Conservation (phyloP, 2,888 invertebrate species). For the Sylvicola cinctus region DNA sequence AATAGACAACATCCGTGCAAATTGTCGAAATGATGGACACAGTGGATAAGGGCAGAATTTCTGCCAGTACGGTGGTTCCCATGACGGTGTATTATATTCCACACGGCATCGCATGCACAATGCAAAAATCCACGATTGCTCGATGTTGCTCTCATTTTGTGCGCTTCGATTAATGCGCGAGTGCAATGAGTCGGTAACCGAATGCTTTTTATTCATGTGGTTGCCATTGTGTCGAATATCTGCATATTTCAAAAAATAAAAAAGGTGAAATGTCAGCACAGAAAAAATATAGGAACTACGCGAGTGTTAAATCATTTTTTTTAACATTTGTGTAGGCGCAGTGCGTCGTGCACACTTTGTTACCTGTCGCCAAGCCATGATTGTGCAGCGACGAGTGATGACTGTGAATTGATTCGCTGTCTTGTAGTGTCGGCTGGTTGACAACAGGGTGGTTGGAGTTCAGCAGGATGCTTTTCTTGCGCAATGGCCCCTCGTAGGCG, state of each 20-base stretch:
- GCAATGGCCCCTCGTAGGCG: slow-evolving; percentile 41
- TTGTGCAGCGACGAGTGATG: slow-evolving; percentile 15
- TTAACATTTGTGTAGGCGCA: neutral
- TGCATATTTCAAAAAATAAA: slow-evolving; percentile 14
- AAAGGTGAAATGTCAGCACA: slow-evolving; percentile 7
- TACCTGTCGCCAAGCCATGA: too few relatives aligned
- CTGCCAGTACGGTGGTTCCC: slow-evolving; percentile 67
- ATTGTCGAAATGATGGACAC: slow-evolving; percentile 66
- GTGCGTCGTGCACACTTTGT: neutral
- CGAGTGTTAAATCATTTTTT: neutral
- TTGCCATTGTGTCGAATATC: slow-evolving; percentile 7
- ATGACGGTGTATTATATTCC: slow-evolving; percentile 52
- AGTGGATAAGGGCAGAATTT: slow-evolving; percentile 65
- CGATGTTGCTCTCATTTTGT: slow-evolving; percentile 14
- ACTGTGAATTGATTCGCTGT: slow-evolving; percentile 22
- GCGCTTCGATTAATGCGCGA: slow-evolving; percentile 14
- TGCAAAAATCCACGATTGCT: slow-evolving; percentile 58
- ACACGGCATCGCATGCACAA: slow-evolving; percentile 62
- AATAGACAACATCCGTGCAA: slow-evolving; percentile 54
- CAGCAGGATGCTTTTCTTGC: slow-evolving; percentile 50
- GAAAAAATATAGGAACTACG: slow-evolving; percentile 3
- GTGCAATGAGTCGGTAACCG: slow-evolving; percentile 15
- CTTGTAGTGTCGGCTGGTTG: slow-evolving; percentile 10
- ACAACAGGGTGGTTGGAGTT: slow-evolving; percentile 21
- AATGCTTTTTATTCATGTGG: slow-evolving; percentile 2